Base-by-base conservation (phyloP, 2,888 invertebrate species). In the Aleiodes alternator region DNA sequence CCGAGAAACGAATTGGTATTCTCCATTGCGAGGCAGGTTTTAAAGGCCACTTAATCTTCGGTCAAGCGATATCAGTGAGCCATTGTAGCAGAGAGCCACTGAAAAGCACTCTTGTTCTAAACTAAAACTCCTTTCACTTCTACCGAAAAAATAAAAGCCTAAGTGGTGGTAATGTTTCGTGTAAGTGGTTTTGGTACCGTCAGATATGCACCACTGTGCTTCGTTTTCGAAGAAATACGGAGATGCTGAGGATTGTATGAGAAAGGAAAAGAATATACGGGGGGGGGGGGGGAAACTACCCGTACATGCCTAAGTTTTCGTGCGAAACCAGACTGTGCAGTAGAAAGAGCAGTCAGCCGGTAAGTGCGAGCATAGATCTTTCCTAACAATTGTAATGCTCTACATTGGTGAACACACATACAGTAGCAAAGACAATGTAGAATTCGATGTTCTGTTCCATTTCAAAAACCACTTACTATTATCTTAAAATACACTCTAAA, bases 341-440 rank as follows among this genome's bases (percentile, higher is more conserved):
- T 69, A 14, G 38, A 34, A 31, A 56, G 31, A 55, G 68, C 76
- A 81, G 80, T 82, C 80, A 80, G 80, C 78, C 80, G 78, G 82
- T 82, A 81, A 82, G 83, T 82, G 81, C 81, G 75, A 76, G 77
- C 80, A 82, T 83, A 76, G 79, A 80, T 82, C 82, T 82, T 81
- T 78, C 23, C 76, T 75, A 38, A 76, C 80, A 77, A 80, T 79
- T 79, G 75, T 74, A 76, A 73, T 38, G 53, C 38, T n/a, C 53
- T 14, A 66, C 16, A 38, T 14, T 56, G 55, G 55, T 12, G n/a
- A 34, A 34, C 34, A 34, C 34, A 34, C 12, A 68, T 51, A 50
- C 68, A 29, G 51, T 51, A 50, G 48, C 50, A 48, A 9, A 23
- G 7, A 53, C 14, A 55, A n/a, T 38, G 51, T 29, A 38, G 29